These are phyloP conservation scores for Dynastes grantii DNA, from an alignment of 2,888 invertebrate genomes.

Conservation along the genomic window DNA sequence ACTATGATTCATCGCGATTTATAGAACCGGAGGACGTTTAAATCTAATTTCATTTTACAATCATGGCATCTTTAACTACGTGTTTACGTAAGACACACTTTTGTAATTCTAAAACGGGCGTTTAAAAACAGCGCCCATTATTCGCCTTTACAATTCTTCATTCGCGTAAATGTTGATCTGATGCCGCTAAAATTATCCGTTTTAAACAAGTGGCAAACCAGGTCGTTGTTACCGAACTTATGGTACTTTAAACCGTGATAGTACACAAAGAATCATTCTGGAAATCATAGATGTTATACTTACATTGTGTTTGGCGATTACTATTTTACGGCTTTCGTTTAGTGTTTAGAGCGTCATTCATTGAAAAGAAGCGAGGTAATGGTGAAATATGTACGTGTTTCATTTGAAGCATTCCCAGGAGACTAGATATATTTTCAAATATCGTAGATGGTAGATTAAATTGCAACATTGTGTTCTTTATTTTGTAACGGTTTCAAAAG, in stretches of 20 bases:
- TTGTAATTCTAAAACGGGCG: neutral
- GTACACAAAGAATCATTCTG: neutral
- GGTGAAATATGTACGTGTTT: too few species aligned
- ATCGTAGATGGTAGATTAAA: too few species aligned
- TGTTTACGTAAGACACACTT: constrained; percentile 13
- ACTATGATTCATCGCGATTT: neutral
- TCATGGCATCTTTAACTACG: neutral
- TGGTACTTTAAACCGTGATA: neutral
- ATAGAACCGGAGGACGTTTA: neutral
- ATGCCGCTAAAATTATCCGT: neutral
- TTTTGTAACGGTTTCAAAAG: too few species aligned
- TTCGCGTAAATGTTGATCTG: constrained; percentile 1
- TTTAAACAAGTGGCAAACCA: constrained; percentile 6
- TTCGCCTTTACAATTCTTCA: constrained; percentile 17
- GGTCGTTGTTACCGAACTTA: constrained; percentile 4
- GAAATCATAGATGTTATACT: too few species aligned
- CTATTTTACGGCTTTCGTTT: too few species aligned
- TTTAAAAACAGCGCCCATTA: neutral
- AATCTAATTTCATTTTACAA: constrained; percentile 27
- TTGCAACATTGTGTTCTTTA: too few species aligned
- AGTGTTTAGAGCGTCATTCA: too few species aligned
- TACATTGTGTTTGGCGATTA: too few species aligned
- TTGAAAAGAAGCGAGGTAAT: too few species aligned
- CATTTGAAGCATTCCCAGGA: too few species aligned
- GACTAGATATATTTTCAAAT: too few species aligned